Evolutionary conservation across 2,113 vertebrate genomes (phyloP), one percentile per base, ranked within the genome.

Genomic region (Ophiodon elongatus): DNA sequence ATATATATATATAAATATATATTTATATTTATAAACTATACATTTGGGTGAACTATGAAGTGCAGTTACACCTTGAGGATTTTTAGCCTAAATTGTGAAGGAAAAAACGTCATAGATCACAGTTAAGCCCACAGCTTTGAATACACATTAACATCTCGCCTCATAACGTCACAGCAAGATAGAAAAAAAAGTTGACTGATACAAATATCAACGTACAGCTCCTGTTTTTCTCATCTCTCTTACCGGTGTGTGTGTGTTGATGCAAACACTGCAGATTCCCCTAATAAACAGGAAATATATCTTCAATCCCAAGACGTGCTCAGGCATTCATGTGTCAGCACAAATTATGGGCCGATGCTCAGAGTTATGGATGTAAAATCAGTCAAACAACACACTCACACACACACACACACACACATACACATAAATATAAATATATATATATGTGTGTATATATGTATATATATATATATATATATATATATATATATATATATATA

Each of bases 261-360:
- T 76, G 83, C 78, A 73, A 43, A 65, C 73, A 43, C 72, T 56
- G 71, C 35, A 84, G 54, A 80, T 76, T 45, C 63, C 54, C n/a
- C 10, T 29, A 65, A 85, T 89, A 83, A 91, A 90, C 85, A 89
- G 85, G 86, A 90, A 93, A 90, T 85, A 80, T 86, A 81, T 88
- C 79, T 70, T 88, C 79, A 87, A 84, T 86, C 37, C 59, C 68
- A 68, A 60, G 70, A 83, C 76, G 10, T 27, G 69, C 76, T 31
- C 35, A 66, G 57, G 25, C 81, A 80, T 75, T 63, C 71, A 84
- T 70, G 71, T 79, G 68, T 88, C 85, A 88, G 43, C 81, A 64
- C 70, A 80, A 79, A 80, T 81, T 64, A 84, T 63, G 41, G 60
- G 15, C 75, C n/a, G 50, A 65, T 35, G 69, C 62, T 84, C 63